phyloP scores from a whole-genome alignment of 2,888 invertebrate species.

The Cyclophora albipunctata region DNA sequence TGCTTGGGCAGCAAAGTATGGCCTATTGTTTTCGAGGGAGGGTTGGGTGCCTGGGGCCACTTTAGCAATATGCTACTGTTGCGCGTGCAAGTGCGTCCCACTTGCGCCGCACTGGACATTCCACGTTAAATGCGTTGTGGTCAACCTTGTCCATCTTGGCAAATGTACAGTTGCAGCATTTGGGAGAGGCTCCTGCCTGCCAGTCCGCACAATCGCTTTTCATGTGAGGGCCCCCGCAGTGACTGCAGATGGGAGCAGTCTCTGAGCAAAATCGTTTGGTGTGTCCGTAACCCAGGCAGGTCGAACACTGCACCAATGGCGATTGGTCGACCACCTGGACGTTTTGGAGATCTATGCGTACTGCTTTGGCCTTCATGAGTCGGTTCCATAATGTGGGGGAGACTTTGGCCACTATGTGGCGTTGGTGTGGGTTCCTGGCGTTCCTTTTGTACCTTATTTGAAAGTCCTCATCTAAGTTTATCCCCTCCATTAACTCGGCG shows the following conservation, averaged over 20 bases:
- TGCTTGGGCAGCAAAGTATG: not conserved
- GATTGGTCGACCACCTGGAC: slow-evolving; percentile 6
- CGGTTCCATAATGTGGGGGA: slow-evolving; percentile 5
- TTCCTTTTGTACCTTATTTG: slow-evolving; percentile 1
- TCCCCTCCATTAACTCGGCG: no score
- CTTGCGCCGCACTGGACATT: slow-evolving; percentile 2
- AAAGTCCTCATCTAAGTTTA: no score
- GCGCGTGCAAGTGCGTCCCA: slow-evolving; percentile 14
- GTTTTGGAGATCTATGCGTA: not conserved
- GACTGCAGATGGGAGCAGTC: slow-evolving; percentile 3
- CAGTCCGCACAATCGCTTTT: not conserved
- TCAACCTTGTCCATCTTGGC: not conserved
- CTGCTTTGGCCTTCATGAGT: not conserved
- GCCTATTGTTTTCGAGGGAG: no score
- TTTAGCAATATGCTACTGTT: slow-evolving; percentile 11
- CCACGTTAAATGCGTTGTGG: slow-evolving; percentile 6
- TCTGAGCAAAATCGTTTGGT: slow-evolving; percentile 1
- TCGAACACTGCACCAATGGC: no score
- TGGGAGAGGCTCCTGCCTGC: not conserved
- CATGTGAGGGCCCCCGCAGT: not conserved
- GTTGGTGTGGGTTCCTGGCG: slow-evolving; percentile 7
- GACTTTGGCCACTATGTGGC: slow-evolving; percentile 6
- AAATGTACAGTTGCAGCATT: slow-evolving; percentile 1
- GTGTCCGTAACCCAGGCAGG: no score
- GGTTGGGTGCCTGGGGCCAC: not conserved